Evolutionary conservation across 1,140 invertebrate species (phyloP).

Genomic region (Aculops lycopersici): DNA sequence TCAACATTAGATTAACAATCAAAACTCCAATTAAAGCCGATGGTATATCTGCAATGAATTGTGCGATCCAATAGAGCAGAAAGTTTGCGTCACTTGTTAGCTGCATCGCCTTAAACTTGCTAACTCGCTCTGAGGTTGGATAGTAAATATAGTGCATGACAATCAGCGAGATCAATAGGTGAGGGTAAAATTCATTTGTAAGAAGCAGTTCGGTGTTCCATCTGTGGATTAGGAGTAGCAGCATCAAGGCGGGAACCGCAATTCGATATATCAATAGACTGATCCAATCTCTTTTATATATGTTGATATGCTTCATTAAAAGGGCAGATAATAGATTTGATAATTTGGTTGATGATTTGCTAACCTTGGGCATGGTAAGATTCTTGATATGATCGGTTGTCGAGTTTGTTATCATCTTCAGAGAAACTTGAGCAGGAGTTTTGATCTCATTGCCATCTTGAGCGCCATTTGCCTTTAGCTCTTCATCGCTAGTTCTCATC

Average conservation of each 20-base stretch:
- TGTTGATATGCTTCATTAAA: too few species aligned
- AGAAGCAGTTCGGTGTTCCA: background rate
- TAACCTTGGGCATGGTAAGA: too few species aligned
- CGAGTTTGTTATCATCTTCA: too few species aligned
- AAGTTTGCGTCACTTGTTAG: slow-evolving; percentile 8
- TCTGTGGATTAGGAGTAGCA: background rate
- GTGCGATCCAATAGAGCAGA: slow-evolving; percentile 8
- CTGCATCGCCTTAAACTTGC: slow-evolving; percentile 10
- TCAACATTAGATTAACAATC: background rate
- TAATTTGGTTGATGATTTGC: too few species aligned
- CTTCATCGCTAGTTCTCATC: slow-evolving; percentile 26
- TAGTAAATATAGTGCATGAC: background rate
- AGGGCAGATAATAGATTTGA: too few species aligned
- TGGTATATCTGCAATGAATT: slow-evolving; percentile 9
- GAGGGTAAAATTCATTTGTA: too few species aligned
- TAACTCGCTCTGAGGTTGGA: background rate
- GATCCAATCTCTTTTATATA: too few species aligned
- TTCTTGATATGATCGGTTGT: too few species aligned
- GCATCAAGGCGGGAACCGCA: background rate
- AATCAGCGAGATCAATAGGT: background rate
- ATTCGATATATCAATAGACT: background rate
- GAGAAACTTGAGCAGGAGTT: too few species aligned
- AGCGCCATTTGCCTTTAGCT: too few species aligned
- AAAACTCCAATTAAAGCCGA: background rate
- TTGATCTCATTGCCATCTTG: too few species aligned